A percentile compares a stretch with the other conserved stretches of the same genome.
These are phyloP conservation scores for Pseudococcus longispinus DNA, from an alignment of 2,888 invertebrate species.

Conservation along the genomic window DNA sequence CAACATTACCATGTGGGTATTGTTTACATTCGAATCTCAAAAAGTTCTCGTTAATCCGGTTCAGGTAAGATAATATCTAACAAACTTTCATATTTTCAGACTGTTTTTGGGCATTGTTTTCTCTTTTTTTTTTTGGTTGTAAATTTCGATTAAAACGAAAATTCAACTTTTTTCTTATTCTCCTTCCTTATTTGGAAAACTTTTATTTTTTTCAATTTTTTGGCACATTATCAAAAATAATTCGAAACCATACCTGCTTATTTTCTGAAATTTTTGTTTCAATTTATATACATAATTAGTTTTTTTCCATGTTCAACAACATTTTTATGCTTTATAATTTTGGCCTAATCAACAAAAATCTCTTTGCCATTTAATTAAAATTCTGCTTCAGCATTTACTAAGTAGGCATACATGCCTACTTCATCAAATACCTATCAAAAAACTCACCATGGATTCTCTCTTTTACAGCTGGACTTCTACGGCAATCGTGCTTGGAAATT, in stretches of 20 bases:
- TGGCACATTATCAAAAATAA: no score
- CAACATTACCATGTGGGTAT: constrained; percentile 96
- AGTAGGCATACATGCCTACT: not conserved
- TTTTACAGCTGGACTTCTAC: constrained; percentile 87
- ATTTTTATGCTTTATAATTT: no score
- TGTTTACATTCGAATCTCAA: constrained; percentile 93
- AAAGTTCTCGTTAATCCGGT: constrained; percentile 90
- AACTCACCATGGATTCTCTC: constrained; percentile 59
- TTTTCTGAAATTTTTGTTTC: no score
- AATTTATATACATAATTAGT: not conserved
- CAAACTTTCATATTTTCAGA: constrained; percentile 19
- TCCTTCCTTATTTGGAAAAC: no score
- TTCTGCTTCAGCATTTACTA: no score
- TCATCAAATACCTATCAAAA: not conserved
- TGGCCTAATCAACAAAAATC: no score
- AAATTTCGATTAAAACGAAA: not conserved
- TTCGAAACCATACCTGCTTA: no score
- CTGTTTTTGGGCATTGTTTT: not conserved
- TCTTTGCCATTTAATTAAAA: no score
- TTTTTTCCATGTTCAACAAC: no score
- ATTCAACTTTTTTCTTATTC: not conserved
- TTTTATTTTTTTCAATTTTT: not conserved
- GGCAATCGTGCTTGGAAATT: constrained; percentile 93
- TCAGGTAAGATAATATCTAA: constrained; percentile 66
- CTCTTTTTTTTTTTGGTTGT: no score